phyloP scores from a whole-genome alignment of 2,113 vertebrate species.

The Eolophus roseicapilla region DNA sequence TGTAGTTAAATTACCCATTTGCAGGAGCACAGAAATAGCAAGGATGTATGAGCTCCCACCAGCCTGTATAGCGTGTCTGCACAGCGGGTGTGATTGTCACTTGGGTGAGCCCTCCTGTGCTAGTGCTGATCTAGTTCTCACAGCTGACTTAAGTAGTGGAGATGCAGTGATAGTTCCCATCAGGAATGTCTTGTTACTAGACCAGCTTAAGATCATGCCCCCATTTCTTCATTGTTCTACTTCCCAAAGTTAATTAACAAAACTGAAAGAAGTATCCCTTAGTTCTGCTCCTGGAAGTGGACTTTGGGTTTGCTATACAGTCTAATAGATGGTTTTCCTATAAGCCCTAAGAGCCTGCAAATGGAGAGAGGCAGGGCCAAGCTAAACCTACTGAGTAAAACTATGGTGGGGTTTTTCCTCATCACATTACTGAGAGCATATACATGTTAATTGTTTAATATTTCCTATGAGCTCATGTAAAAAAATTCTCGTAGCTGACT shows the following conservation, averaged over 20 bases:
- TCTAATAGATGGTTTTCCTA: background rate
- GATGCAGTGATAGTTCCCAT: background rate
- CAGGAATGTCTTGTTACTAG: background rate
- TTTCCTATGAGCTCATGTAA: background rate
- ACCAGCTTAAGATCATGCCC: background rate
- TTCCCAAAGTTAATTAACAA: background rate
- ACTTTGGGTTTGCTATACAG: background rate
- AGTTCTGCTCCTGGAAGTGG: background rate
- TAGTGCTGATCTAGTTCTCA: background rate
- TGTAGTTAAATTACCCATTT: background rate
- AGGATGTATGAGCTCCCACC: fast-evolving
- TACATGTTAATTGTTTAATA: background rate
- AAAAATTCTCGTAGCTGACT: background rate
- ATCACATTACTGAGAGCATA: background rate
- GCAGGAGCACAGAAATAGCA: background rate
- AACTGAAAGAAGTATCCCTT: background rate
- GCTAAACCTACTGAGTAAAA: background rate
- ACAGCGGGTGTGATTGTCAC: background rate
- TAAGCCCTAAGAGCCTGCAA: background rate
- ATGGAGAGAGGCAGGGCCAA: background rate
- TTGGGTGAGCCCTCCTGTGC: background rate
- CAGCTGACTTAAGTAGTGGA: background rate
- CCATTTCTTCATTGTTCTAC: background rate
- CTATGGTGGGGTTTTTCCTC: background rate
- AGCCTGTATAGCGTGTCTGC: background rate